Evolutionary conservation across 2,113 vertebrate genomes (phyloP).

Genomic region (Tonatia bakeri): DNA sequence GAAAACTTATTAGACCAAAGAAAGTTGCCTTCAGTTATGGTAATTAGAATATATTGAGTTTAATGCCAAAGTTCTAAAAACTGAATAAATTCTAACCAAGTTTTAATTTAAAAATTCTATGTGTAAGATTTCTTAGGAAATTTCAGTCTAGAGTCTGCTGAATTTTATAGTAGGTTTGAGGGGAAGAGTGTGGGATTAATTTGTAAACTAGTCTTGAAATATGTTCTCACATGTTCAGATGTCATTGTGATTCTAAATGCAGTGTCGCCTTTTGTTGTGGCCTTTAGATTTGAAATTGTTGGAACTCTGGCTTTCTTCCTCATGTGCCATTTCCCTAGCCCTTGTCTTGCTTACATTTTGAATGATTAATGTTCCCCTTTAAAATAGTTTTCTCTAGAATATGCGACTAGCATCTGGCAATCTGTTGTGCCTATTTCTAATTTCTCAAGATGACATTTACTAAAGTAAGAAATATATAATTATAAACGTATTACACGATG

Average conservation of each 20-base stretch:
- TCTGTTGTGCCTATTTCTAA: neutral
- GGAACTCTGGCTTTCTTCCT: neutral
- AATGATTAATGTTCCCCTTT: neutral
- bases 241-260: neutral
- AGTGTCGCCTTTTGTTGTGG: neutral
- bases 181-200: neutral
- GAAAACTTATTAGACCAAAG: neutral
- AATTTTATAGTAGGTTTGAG: neutral
- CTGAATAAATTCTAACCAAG: neutral
- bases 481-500: neutral
- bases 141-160: neutral
- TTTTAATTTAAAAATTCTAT: neutral
- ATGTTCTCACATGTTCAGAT: neutral
- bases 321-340: neutral
- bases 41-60: neutral
- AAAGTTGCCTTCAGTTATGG: neutral
- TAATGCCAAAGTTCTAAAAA: neutral
- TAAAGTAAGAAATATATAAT: neutral
- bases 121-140: neutral
- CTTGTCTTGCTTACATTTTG: neutral
- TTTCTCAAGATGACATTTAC: constrained; percentile 39
- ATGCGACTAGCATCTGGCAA: neutral
- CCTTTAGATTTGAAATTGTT: neutral
- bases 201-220: neutral
- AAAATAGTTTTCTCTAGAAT: neutral